Conservation (phyloP, 53 echinoderm and acorn worm genomes). For the Astropecten irregularis region DNA sequence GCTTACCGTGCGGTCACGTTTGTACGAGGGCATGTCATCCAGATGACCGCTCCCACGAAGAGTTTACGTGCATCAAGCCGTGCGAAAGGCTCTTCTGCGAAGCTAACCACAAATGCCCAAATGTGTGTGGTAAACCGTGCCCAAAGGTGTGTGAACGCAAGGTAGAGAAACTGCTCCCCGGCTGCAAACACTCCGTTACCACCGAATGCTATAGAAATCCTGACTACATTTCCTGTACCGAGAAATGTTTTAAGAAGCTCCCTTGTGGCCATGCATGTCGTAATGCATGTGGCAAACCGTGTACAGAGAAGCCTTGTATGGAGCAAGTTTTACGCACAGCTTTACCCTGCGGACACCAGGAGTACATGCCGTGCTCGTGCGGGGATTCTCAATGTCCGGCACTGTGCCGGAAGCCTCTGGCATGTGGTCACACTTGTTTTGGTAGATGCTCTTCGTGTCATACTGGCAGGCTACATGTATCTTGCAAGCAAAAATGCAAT, state of each 20-base stretch:
- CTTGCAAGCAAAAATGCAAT: constrained; percentile 18
- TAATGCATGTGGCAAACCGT: constrained; percentile 34
- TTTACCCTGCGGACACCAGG: constrained; percentile 71
- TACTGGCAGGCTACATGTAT: constrained; percentile 10
- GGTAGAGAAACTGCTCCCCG: constrained; percentile 37
- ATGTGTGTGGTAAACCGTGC: constrained; percentile 18
- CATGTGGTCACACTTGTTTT: constrained; percentile 71
- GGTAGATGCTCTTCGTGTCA: constrained; percentile 70
- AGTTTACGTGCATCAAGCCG: constrained; percentile 4
- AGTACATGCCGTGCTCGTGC: constrained; percentile 48
- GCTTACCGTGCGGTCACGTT: constrained; percentile 51
- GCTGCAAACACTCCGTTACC: constrained; percentile 51
- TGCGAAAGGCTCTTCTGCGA: constrained; percentile 24
- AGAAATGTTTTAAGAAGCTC: constrained; percentile 42
- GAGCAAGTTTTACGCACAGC: constrained; percentile 36
- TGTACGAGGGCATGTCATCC: constrained; percentile 46
- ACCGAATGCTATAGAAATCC: constrained; percentile 46
- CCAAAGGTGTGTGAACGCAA: constrained; percentile 14
- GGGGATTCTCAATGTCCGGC: background rate
- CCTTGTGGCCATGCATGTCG: constrained; percentile 63
- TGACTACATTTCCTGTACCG: background rate
- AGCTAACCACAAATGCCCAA: constrained; percentile 24
- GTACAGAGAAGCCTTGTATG: background rate
- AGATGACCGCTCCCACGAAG: constrained; percentile 23
- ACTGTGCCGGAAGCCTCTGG: constrained; percentile 31